Percentiles rank a stretch among this genome's conserved stretches.
phyloP scores from a whole-genome alignment of 2,113 vertebrate species.

The Melanotaenia duboulayi region DNA sequence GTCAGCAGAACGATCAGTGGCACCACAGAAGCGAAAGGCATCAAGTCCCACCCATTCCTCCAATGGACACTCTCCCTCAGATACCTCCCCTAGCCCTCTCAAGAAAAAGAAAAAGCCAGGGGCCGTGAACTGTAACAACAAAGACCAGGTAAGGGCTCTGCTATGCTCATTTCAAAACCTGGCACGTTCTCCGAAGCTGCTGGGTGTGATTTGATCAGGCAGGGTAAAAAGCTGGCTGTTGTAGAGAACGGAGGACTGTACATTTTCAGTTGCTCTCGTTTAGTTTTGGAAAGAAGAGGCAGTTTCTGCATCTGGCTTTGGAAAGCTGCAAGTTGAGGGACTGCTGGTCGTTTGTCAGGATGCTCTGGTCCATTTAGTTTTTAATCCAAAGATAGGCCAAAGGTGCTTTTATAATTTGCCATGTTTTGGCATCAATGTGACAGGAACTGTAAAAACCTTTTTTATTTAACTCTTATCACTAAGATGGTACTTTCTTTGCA shows the following conservation, averaged over 20 bases:
- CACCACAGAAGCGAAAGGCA: constrained; percentile 92
- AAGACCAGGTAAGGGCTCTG: constrained; percentile 91
- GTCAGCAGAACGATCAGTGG: constrained; percentile 86
- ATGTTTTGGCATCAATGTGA: too few relatives aligned
- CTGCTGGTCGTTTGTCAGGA: not conserved
- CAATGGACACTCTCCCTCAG: constrained; percentile 96
- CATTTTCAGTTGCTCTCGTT: constrained; percentile 7
- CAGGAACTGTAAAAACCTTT: not conserved
- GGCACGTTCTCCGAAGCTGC: constrained; percentile 27
- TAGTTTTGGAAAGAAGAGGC: not conserved
- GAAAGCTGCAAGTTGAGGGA: not conserved
- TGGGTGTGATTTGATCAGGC: not conserved
- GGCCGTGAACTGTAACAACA: constrained; percentile 89
- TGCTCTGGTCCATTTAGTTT: not conserved
- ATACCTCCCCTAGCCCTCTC: constrained; percentile 91
- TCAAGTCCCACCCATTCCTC: constrained; percentile 97
- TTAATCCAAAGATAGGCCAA: not conserved
- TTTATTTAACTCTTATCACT: too few relatives aligned
- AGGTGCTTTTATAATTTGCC: not conserved
- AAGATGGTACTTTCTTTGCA: too few relatives aligned
- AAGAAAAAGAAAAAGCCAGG: constrained; percentile 99
- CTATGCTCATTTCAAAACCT: constrained; percentile 8
- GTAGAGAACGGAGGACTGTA: not conserved
- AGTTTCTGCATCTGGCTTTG: not conserved
- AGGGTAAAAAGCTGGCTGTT: not conserved